Evolutionary conservation across 2,888 invertebrate genomes (phyloP).

Genomic region (Gisinianus flammeolus): DNA sequence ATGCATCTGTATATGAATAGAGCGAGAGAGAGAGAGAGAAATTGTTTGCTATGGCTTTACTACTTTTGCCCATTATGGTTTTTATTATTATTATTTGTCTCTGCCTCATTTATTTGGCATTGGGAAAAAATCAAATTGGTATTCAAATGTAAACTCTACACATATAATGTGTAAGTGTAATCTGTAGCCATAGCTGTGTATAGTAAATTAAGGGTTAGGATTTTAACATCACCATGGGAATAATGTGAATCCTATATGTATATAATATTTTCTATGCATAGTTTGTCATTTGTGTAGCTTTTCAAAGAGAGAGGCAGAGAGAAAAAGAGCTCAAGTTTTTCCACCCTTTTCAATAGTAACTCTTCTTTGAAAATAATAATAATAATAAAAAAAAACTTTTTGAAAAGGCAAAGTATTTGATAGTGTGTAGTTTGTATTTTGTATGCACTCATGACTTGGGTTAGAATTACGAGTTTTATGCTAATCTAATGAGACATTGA

Average conservation of each 20-base stretch:
- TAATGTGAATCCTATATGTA: neutral
- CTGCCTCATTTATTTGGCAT: neutral
- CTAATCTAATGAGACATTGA: conserved; percentile 32
- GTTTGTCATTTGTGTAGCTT: neutral
- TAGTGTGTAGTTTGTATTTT: neutral
- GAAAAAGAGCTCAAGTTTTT: neutral
- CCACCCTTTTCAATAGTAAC: neutral
- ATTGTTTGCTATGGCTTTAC: neutral
- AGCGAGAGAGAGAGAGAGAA: neutral
- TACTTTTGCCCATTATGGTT: neutral
- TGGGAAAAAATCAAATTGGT: neutral
- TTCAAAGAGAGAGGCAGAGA: neutral
- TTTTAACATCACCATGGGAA: neutral
- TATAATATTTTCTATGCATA: neutral
- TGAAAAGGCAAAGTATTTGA: neutral
- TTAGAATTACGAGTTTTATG: conserved; percentile 21
- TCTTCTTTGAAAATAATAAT: neutral
- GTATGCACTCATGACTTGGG: neutral
- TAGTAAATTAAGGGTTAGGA: conserved; percentile 18
- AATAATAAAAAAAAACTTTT: neutral
- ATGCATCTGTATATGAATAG: neutral
- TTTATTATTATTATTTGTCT: neutral
- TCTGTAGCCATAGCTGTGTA: neutral
- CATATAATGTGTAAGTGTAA: neutral
- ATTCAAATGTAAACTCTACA: too few species aligned